Base-by-base conservation (phyloP, 92 coral and sea anemone genomes). In the Porites cylindrica region DNA sequence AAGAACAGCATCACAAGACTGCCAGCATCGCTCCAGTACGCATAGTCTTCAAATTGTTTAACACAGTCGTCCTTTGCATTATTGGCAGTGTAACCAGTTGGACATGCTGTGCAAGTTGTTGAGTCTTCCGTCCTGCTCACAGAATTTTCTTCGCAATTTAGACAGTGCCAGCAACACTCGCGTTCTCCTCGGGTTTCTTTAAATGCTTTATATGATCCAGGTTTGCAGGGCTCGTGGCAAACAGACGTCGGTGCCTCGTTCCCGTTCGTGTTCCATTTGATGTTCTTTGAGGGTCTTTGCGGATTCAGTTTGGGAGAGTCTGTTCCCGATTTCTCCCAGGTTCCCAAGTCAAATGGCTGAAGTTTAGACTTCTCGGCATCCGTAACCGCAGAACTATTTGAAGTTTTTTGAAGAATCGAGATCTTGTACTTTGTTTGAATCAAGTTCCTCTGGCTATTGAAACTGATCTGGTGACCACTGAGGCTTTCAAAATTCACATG, bases 121-220 rank as follows among this genome's bases (percentile, higher is more conserved):
- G 93, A 84, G 79, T 97, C 98, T 66, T 60, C 67, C 51, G 77
- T 70, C 66, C 72, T 85, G 78, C 96, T 91, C 58, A 96, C 91
- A 23, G 91, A 75, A 56, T 89, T 90, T 63, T 88, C 81, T 29
- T 80, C 90, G 65, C 99, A 97, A 19, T 78, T 67, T 32, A 80
- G 18, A 68, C 99, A 97, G 51, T 97, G 92, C 99, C 99, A 97
- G 82, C 99, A 97, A 68, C 99, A 97, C 53, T 91, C 94, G 2
- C 84, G 89, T 53, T 68, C 94, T 62, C 76, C 69, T 23, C 93
- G 91, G 32, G 77, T 70, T 20, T 80, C 70, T 70, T 85, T 91
- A 65, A 85, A 82, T 6, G 72, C 77, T 47, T 85, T 86, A 74
- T 82, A 91, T 5, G 89, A 71, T 4, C 99, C 94, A 4, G 94